Percentiles rank a stretch among this genome's conserved stretches.
phyloP scores from a whole-genome alignment of 2,113 vertebrate genomes.

The Uria aalge region DNA sequence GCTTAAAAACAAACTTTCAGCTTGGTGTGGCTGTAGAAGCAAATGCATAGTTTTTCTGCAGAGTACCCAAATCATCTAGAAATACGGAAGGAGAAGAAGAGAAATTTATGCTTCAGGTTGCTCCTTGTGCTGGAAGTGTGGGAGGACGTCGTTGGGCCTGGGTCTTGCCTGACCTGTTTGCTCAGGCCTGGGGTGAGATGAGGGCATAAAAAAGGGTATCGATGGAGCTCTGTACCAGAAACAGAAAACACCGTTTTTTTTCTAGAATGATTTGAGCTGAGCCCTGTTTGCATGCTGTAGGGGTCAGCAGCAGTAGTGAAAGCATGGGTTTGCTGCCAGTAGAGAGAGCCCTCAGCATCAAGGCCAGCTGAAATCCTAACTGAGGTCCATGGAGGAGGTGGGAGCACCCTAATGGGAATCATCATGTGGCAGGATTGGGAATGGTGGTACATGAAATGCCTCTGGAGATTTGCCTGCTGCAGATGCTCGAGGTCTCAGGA shows the following conservation, averaged over 20 bases:
- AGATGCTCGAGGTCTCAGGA: neutral
- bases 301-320: neutral
- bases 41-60: neutral
- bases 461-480: neutral
- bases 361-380: neutral
- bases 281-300: neutral
- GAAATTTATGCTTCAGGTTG: neutral
- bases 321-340: neutral
- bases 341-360: neutral
- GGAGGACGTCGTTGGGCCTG: neutral
- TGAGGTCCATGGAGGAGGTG: neutral
- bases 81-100: neutral
- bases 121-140: neutral
- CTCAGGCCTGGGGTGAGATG: neutral
- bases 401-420: neutral
- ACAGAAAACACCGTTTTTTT: neutral
- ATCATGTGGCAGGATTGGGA: neutral
- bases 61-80: neutral
- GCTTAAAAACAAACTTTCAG: neutral
- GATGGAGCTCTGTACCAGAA: neutral
- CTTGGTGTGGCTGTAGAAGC: neutral
- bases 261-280: neutral
- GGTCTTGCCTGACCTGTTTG: neutral
- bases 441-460: neutral
- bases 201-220: fast-evolving